Conservation (phyloP, 2,113 vertebrate species). For the Mionectes macconnelli region DNA sequence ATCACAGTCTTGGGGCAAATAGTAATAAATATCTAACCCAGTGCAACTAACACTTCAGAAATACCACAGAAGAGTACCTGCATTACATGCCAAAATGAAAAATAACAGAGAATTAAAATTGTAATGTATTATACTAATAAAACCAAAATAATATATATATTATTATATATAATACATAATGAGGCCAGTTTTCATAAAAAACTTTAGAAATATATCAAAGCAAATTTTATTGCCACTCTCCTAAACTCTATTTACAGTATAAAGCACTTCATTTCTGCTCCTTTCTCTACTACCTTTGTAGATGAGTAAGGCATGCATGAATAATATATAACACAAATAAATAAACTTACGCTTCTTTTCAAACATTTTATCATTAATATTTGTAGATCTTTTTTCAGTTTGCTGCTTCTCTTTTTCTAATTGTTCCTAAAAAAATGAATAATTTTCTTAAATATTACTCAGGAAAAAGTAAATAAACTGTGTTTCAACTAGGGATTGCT, state of each 20-base stretch:
- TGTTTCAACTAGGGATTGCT: not conserved
- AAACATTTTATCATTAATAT: slow-evolving; percentile 74
- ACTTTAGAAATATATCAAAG: not conserved
- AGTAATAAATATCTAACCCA: not conserved
- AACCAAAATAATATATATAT: not conserved
- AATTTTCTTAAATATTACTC: not conserved
- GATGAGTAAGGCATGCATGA: not conserved
- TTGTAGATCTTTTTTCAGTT: slow-evolving; percentile 73
- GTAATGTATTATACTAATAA: not conserved
- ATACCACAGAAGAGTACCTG: not conserved
- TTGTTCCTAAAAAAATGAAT: slow-evolving; percentile 75
- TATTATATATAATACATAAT: not conserved
- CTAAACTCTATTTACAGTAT: not conserved
- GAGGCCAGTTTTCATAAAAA: not conserved
- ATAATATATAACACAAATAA: not conserved
- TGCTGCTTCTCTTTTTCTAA: slow-evolving; percentile 85
- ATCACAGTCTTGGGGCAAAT: not conserved
- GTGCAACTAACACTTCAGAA: not conserved
- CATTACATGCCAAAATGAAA: not conserved
- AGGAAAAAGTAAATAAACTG: not conserved
- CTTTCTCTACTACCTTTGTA: not conserved
- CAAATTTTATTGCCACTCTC: not conserved
- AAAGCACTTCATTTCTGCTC: not conserved
- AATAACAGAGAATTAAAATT: not conserved
- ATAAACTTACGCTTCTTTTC: slow-evolving; percentile 85